Conservation (phyloP, 2,888 invertebrate species). For the Parnassius glacialis region DNA sequence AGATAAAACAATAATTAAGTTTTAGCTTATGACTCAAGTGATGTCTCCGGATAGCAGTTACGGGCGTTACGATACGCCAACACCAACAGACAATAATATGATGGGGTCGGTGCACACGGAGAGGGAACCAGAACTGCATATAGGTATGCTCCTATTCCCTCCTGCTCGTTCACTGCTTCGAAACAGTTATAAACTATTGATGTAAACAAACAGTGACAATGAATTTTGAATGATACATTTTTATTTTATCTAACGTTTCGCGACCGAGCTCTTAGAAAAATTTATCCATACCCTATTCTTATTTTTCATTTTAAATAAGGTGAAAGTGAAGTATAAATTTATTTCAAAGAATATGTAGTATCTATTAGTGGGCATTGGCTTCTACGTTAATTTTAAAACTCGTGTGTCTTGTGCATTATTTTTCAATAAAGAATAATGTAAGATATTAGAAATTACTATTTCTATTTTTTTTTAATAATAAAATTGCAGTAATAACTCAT, state of each 20-base stretch:
- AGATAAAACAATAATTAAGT: slow-evolving; percentile 52
- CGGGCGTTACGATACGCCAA: slow-evolving; percentile 78
- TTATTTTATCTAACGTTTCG: no score
- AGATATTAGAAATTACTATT: no score
- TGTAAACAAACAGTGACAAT: slow-evolving; percentile 22
- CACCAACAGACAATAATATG: slow-evolving; percentile 74
- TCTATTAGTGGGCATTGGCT: no score
- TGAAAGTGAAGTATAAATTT: neutral
- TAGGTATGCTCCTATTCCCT: slow-evolving; percentile 76
- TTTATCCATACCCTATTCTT: neutral
- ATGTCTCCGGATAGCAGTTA: slow-evolving; percentile 85
- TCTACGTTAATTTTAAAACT: no score
- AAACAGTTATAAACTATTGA: neutral
- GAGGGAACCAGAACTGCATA: slow-evolving; percentile 86
- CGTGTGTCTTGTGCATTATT: no score
- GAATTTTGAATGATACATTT: neutral
- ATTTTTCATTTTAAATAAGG: neutral
- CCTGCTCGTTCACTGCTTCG: neutral
- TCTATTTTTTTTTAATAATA: no score
- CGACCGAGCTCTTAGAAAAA: no score
- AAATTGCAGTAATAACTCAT: no score
- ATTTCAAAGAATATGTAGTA: no score
- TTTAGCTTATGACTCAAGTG: slow-evolving; percentile 75
- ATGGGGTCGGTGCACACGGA: slow-evolving; percentile 69
- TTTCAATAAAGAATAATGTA: no score